phyloP scores from a whole-genome alignment of 2,113 vertebrate species.

The Tamias sibiricus region DNA sequence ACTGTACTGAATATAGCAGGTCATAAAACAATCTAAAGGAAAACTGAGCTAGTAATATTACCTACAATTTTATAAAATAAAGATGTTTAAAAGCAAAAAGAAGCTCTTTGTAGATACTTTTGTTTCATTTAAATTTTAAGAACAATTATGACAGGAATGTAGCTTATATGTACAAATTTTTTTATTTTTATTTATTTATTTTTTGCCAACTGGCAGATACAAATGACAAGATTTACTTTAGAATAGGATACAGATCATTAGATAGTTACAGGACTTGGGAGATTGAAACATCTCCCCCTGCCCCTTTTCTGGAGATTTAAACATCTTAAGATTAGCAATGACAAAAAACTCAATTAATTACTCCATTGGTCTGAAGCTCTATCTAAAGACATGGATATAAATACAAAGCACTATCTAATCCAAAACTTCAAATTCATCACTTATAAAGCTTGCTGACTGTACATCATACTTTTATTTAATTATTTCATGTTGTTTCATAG shows the following conservation, averaged over 20 bases:
- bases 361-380: not conserved
- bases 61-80: not conserved
- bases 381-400: not conserved
- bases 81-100: not conserved
- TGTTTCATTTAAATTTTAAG: conserved; percentile 30
- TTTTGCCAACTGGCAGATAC: conserved; percentile 6
- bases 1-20: not conserved
- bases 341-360: not conserved
- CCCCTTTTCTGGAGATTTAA: not conserved
- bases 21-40: not conserved
- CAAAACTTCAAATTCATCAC: not conserved
- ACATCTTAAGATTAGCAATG: not conserved
- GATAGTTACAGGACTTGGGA: not conserved
- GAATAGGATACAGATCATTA: not conserved
- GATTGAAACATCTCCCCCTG: not conserved
- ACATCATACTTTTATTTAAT: not conserved
- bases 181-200: no score
- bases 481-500: not conserved
- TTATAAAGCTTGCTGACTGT: not conserved
- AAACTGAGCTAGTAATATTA: not conserved
- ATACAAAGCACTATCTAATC: not conserved
- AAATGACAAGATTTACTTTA: conserved; percentile 17
- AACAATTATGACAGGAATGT: not conserved
- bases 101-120: not conserved
- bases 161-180: not conserved